Evolutionary conservation across 1,140 invertebrate genomes (phyloP), one percentile per base, ranked within the genome.

Genomic region (Sarcophaga peregrina): DNA sequence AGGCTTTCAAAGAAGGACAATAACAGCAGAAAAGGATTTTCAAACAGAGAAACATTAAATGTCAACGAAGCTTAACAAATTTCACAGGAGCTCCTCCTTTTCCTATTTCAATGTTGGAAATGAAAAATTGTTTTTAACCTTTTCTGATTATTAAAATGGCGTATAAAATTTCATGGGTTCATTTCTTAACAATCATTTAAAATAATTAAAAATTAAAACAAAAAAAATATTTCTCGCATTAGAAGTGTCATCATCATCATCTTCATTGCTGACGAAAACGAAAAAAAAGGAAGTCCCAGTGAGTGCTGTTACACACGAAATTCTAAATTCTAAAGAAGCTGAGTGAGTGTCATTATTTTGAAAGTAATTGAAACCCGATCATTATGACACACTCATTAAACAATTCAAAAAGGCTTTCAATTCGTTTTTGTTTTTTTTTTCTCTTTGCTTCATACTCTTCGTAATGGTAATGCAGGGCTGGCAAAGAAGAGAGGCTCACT

Each of bases 361-460:
- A 80, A 80, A 48, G 81, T 82, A 82, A 74, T 82, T 50, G 81
- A 82, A 82, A 82, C 81, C 81, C 50, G 81, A 82, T 82, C 81
- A 82, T 82, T 82, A 82, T 82, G 68, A 82, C 81, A 82, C 68
- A 25, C 68, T 46, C 37, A 82, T 80, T 80, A 80, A 62, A 80
- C 78, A 80, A 80, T 80, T 76, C 46, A 50, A 80, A n/a, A 8
- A 68, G 8, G 13, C 8, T 52, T 52, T 13, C 8, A 52, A 52
- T 10, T 10, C 50, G 13, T 52, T 3, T 52, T 52, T 52, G 20
- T 20, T n/a, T 58, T 58, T 58, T 58, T 58, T 15, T 10, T 5
- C n/a, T 0, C 2, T 25, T 37, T 37, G 10, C 8, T 15, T 15
- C 25, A 37, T 37, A 37, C 25, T 54, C 5, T 54, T 54, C 15